A percentile compares a stretch with the other conserved stretches of the same genome.
phyloP scores from a whole-genome alignment of 2,113 vertebrate genomes.

The Tyto alba region DNA sequence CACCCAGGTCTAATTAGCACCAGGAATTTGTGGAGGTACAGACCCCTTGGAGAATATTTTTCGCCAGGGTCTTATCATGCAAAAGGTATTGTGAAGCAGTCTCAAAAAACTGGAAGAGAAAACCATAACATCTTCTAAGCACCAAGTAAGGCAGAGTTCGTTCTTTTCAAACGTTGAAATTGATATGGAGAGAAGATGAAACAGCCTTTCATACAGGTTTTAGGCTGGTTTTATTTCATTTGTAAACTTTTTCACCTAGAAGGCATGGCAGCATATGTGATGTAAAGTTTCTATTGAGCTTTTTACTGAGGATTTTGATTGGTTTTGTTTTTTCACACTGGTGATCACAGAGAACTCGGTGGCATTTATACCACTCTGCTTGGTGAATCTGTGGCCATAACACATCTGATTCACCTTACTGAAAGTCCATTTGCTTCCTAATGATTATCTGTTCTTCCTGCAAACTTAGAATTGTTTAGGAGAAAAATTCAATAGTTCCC shows the following conservation, averaged over 20 bases:
- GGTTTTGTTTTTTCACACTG: background rate
- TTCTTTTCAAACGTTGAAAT: background rate
- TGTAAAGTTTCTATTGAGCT: background rate
- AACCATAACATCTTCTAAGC: background rate
- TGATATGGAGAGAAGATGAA: background rate
- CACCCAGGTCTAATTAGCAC: background rate
- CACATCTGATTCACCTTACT: background rate
- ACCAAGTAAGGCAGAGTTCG: background rate
- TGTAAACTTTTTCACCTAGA: background rate
- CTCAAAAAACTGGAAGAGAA: background rate
- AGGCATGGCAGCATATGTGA: background rate
- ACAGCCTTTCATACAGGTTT: background rate
- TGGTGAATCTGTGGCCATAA: background rate
- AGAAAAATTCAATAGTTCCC: background rate
- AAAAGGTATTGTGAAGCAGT: background rate
- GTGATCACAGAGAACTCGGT: background rate
- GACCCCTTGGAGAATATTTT: background rate
- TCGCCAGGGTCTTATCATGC: background rate
- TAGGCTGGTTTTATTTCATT: background rate
- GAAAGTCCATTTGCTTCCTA: background rate
- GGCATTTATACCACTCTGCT: background rate
- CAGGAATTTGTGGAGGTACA: background rate
- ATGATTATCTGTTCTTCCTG: background rate
- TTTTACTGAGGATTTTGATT: background rate
- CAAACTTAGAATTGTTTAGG: background rate